Evolutionary conservation across 2,797 vertebrate species (phyloP).

Genomic region (Poecilia gillii): DNA sequence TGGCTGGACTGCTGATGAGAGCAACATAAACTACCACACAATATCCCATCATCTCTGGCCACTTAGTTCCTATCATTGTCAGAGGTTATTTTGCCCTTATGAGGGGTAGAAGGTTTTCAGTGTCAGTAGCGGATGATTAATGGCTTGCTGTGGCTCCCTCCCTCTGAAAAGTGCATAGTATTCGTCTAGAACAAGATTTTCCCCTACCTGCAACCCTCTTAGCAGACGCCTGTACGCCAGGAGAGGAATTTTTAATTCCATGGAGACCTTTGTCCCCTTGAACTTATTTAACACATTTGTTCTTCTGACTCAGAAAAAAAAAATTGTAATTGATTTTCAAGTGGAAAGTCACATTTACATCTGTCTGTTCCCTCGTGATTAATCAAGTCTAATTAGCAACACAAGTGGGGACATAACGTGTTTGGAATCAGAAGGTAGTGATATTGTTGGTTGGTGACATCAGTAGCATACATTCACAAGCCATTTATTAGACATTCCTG

Average conservation of each 20-base stretch:
- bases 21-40: constrained; percentile 79
- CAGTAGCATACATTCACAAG: background rate
- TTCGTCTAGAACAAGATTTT: constrained; percentile 80
- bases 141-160: constrained; percentile 73
- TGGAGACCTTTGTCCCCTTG: constrained; percentile 55
- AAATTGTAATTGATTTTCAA: constrained; percentile 78
- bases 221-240: constrained; percentile 46
- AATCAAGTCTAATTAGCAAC: constrained; percentile 65
- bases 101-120: constrained; percentile 82
- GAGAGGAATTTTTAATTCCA: constrained; percentile 55
- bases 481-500: background rate
- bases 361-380: constrained; percentile 51
- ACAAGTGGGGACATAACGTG: constrained; percentile 18
- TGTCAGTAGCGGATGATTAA: constrained; percentile 85
- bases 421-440: constrained; percentile 32
- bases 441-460: constrained; percentile 13
- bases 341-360: constrained; percentile 70
- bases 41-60: constrained; percentile 82
- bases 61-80: constrained; percentile 80
- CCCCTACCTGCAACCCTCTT: constrained; percentile 61
- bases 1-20: constrained; percentile 81
- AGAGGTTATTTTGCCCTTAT: constrained; percentile 83
- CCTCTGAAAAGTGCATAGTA: constrained; percentile 79
- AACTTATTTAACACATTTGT: constrained; percentile 68
- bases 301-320: constrained; percentile 44